Base-by-base conservation (phyloP, 2,797 vertebrate genomes). In the Tangara arthus region DNA sequence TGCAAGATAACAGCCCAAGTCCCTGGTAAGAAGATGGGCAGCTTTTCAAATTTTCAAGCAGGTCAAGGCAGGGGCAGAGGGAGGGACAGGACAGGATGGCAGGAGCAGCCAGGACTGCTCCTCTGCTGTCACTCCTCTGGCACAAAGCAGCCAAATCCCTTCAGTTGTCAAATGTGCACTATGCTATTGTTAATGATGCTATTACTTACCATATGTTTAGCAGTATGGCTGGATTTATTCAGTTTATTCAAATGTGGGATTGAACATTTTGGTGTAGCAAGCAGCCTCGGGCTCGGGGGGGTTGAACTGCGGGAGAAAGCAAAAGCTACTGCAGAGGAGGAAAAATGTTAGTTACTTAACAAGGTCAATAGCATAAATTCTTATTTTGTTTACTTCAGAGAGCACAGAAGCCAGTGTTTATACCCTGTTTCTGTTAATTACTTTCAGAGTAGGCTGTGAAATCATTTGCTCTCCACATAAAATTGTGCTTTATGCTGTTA, bases 151-250 rank as follows among this genome's bases (percentile, higher is more conserved):
- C 95, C 94, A 94, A 95, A 94, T 90, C 89, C 87, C 91, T 95
- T 96, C 83, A 78, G 86, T 69, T 87, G 84, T 96, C 96, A 96
- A 96, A 90, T 22, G 28, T 87, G 94, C 89, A 65, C 90, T 94
- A 52, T 78, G 92, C 72, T 95, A 91, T 90, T 96, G 95, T 97
- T 95, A 97, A 97, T 93, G 92, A 95, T 95, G 92, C 94, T 93
- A 82, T 95, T 96, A 96, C 92, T 96, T 94, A 93, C 95, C 95
- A 94, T 96, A 96, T 82, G 93, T 75, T 95, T 95, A 93, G 92
- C 93, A 95, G 91, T 79, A 93, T 97, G 96, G 89, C 86, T 81
- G 76, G 68, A 87, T 96, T 96, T 93, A 92, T 95, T 91, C 93
- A 27, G 52, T 26, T 94, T 94, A 89, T 94, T 94, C 94, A 95